Evolutionary conservation across 2,888 invertebrate species (phyloP).

Genomic region (Drosophila pseudotalamancana): DNA sequence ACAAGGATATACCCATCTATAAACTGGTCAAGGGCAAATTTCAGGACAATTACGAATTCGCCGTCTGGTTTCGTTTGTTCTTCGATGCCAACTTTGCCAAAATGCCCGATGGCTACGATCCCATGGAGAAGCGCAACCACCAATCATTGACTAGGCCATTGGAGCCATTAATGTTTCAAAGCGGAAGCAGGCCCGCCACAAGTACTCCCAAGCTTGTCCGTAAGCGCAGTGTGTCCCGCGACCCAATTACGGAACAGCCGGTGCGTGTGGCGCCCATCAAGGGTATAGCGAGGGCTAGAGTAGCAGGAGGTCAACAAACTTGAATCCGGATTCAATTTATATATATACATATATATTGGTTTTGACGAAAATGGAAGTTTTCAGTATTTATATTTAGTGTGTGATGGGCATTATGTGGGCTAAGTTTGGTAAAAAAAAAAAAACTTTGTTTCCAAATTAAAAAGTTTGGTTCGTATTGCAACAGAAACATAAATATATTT

Average conservation of each 20-base stretch:
- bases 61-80: conserved; percentile 37
- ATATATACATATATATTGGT: not conserved
- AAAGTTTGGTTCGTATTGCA: conserved; percentile 8
- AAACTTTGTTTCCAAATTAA: not conserved
- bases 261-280: not conserved
- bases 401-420: not conserved
- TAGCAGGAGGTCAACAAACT: not conserved
- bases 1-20: conserved; percentile 19
- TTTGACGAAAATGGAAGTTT: not conserved
- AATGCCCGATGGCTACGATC: conserved; percentile 9
- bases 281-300: not conserved
- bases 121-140: not conserved
- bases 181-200: not conserved
- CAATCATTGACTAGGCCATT: not conserved
- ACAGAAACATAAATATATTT: conserved; percentile 52
- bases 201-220: not conserved
- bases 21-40: conserved; percentile 27
- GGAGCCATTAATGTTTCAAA: not conserved
- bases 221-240: not conserved
- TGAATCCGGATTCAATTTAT: not conserved
- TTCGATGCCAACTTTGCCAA: conserved; percentile 28
- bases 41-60: conserved; percentile 44
- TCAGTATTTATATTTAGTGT: not conserved
- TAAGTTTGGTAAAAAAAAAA: no score
- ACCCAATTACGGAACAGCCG: not conserved